A percentile compares a stretch with the other conserved stretches of the same genome.
These are phyloP conservation scores for Drosophila atripex DNA, from an alignment of 2,888 invertebrate species.

Conservation along the genomic window DNA sequence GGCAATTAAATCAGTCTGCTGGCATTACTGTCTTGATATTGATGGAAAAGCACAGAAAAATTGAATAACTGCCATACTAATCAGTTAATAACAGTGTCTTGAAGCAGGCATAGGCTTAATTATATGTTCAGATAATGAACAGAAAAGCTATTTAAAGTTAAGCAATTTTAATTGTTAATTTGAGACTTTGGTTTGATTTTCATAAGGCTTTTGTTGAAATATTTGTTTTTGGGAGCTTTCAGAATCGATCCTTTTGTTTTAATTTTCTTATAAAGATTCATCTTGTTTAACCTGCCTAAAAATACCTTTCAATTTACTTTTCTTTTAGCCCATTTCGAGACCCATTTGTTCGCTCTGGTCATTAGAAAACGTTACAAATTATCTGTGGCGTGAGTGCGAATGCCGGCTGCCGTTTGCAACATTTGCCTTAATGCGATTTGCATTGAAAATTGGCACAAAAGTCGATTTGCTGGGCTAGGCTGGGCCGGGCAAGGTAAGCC, in stretches of 20 bases:
- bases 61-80: conserved; percentile 35
- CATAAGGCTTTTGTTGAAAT: neutral
- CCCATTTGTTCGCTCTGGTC: conserved; percentile 32
- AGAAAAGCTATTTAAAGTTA: conserved; percentile 1
- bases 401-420: conserved; percentile 52
- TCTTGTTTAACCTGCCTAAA: neutral
- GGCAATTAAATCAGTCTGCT: conserved; percentile 40
- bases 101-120: conserved; percentile 15
- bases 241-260: too few species aligned
- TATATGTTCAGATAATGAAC: neutral
- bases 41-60: conserved; percentile 19
- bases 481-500: conserved; percentile 43
- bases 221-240: neutral
- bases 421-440: conserved; percentile 76
- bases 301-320: conserved; percentile 29
- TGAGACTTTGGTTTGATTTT: neutral
- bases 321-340: conserved; percentile 11
- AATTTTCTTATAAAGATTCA: neutral
- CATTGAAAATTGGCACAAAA: conserved; percentile 73
- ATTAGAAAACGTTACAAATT: conserved; percentile 65
- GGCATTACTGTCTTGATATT: conserved; percentile 11
- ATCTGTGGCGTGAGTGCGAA: conserved; percentile 52
- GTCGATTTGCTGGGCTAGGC: conserved; percentile 44
- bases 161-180: neutral
- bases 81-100: conserved; percentile 28